Conservation (phyloP, 2,113 vertebrate genomes). For the Lophura nycthemera region DNA sequence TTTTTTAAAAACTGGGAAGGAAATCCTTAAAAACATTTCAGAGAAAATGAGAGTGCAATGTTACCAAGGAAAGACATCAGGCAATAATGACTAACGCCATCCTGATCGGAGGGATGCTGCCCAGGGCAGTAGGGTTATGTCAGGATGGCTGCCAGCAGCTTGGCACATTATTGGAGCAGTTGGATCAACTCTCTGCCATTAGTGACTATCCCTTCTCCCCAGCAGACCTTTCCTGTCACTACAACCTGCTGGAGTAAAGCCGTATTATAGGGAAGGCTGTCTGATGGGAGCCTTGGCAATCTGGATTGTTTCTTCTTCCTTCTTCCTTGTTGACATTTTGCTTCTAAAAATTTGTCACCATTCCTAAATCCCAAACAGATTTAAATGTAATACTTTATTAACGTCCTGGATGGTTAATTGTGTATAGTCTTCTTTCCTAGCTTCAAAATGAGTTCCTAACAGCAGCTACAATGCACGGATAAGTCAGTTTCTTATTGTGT, state of each 20-base stretch:
- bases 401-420: neutral
- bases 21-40: neutral
- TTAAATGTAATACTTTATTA: conserved; percentile 40
- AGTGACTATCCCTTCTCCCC: neutral
- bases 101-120: neutral
- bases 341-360: conserved; percentile 54
- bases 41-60: accelerated
- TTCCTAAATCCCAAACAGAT: conserved; percentile 49
- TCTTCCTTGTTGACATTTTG: conserved; percentile 59
- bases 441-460: neutral
- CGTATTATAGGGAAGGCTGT: conserved; percentile 48
- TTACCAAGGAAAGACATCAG: accelerated
- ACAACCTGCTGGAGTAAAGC: conserved; percentile 56
- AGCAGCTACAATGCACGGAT: neutral
- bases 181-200: neutral
- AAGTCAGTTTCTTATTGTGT: neutral
- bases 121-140: accelerated
- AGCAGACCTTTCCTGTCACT: neutral
- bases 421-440: neutral
- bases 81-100: accelerated
- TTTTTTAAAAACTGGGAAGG: neutral
- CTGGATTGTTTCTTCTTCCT: conserved; percentile 34
- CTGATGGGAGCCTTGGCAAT: neutral
- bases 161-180: neutral
- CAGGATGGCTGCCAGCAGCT: neutral